A percentile compares a stretch with the other conserved stretches of the same genome.
Evolutionary conservation across 92 coral and sea anemone species (phyloP).

Genomic region (Umimayanthus kanabou): DNA sequence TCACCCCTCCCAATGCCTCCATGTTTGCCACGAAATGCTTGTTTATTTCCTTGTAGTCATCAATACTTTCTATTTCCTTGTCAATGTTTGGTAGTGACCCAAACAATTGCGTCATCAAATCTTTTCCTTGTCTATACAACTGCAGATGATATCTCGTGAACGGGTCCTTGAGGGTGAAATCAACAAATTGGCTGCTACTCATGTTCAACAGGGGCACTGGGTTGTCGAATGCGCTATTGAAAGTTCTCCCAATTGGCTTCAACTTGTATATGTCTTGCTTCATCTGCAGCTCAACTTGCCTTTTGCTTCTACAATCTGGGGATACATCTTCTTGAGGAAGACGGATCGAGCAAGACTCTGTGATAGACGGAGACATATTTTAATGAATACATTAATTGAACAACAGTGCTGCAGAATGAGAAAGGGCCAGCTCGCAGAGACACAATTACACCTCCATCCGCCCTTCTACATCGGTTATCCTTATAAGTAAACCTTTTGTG

Average conservation of each 20-base stretch:
- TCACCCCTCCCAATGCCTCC: conserved; percentile 29
- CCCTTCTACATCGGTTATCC: not conserved
- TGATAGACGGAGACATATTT: not conserved
- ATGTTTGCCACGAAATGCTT: not conserved
- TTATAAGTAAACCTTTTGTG: no score
- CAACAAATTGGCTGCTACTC: not conserved
- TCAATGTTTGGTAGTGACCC: not conserved
- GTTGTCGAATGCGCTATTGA: not conserved
- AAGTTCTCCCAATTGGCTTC: conserved; percentile 9
- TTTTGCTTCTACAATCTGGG: not conserved
- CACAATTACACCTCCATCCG: not conserved
- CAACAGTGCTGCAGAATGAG: not conserved
- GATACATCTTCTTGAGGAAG: not conserved
- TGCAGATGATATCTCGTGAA: conserved; percentile 27
- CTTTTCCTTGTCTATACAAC: conserved; percentile 24
- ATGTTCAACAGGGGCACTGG: conserved; percentile 18
- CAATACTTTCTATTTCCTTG: conserved; percentile 2
- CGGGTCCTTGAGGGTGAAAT: not conserved
- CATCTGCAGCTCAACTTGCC: not conserved
- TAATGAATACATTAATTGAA: not conserved
- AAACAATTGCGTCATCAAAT: not conserved
- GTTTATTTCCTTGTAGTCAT: conserved; percentile 13
- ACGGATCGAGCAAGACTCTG: not conserved
- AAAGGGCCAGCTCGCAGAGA: not conserved
- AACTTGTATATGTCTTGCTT: conserved; percentile 1